Evolutionary conservation across 2,888 invertebrate species (phyloP).

Genomic region (Scaeva pyrastri): DNA sequence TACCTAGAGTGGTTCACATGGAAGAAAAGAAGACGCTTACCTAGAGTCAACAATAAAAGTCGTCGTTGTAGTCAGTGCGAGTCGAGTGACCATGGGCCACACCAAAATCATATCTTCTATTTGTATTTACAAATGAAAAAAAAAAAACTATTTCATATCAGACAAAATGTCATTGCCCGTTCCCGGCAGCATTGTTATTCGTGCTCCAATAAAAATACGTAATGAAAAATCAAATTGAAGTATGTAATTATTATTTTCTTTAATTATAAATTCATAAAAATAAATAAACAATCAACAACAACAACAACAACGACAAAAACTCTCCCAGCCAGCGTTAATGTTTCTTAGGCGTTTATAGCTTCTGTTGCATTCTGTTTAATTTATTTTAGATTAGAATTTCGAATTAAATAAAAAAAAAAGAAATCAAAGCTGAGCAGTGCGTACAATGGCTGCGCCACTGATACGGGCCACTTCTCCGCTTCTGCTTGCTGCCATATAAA

Average conservation of each 20-base stretch:
- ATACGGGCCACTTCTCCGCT: slow-evolving; percentile 55
- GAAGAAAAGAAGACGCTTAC: not conserved
- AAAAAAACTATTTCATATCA: slow-evolving; percentile 2
- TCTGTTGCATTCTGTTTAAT: slow-evolving; percentile 30
- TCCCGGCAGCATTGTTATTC: not conserved
- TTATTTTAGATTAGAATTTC: slow-evolving; percentile 49
- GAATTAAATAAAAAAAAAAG: not conserved
- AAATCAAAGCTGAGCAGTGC: slow-evolving; percentile 22
- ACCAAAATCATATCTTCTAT: too few species aligned
- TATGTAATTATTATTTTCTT: not conserved
- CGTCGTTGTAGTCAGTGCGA: too few species aligned
- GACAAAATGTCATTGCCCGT: slow-evolving; percentile 20
- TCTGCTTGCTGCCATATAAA: not conserved
- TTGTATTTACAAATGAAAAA: too few species aligned
- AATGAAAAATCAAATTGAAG: slow-evolving; percentile 9
- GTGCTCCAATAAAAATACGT: not conserved
- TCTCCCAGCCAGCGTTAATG: slow-evolving; percentile 29
- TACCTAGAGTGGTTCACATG: too few species aligned
- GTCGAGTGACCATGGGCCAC: too few species aligned
- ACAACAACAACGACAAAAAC: slow-evolving; percentile 1
- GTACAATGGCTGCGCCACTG: slow-evolving; percentile 54
- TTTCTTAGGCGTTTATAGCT: not conserved
- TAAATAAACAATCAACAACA: not conserved
- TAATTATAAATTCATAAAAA: slow-evolving; percentile 1
- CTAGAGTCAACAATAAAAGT: too few species aligned